Evolutionary conservation across 2,113 vertebrate species (phyloP).

Genomic region (Oreochromis spilurus): DNA sequence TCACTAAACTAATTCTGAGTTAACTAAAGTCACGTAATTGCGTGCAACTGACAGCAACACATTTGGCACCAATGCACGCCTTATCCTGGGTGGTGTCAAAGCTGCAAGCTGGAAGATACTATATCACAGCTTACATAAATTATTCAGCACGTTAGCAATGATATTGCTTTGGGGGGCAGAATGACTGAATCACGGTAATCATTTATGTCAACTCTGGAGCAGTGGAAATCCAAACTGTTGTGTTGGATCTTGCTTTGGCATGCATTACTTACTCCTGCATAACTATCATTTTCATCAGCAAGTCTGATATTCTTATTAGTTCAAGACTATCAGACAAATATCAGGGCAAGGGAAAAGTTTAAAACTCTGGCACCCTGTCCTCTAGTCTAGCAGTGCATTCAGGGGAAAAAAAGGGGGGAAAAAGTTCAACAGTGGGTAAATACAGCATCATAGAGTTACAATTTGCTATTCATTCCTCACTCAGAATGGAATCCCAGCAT

Average conservation of each 20-base stretch:
- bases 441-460: not conserved
- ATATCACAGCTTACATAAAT: constrained; percentile 48
- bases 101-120: constrained; percentile 14
- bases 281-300: not conserved
- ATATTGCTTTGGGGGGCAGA: constrained; percentile 40
- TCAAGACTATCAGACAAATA: not conserved
- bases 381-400: not conserved
- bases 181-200: constrained; percentile 47
- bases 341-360: not conserved
- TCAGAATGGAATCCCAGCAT: not conserved
- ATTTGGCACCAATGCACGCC: not conserved
- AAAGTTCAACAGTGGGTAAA: not conserved
- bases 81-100: not conserved
- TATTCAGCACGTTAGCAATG: constrained; percentile 45
- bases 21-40: not conserved
- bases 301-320: not conserved
- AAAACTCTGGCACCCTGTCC: not conserved
- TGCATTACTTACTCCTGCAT: not conserved
- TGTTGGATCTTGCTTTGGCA: not conserved
- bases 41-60: not conserved
- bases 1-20: not conserved
- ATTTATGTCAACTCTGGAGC: constrained; percentile 24
- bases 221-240: constrained; percentile 14
- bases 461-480: not conserved
- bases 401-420: not conserved